Percentiles rank a stretch among this genome's conserved stretches.
Evolutionary conservation across 2,113 vertebrate species (phyloP).

Genomic region (Egretta garzetta): DNA sequence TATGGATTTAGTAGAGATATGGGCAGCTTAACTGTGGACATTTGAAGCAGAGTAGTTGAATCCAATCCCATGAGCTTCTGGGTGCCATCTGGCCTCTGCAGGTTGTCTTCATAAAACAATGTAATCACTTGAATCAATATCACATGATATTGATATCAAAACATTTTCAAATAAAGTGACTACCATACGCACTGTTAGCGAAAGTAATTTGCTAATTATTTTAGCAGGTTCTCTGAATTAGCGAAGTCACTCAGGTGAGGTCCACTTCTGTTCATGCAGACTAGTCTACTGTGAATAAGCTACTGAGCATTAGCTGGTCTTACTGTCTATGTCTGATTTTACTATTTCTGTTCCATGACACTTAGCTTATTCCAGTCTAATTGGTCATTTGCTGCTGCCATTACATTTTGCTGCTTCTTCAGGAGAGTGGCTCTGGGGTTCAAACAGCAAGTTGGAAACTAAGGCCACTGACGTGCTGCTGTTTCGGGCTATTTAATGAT

Average conservation of each 20-base stretch:
- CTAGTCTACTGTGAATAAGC: background rate
- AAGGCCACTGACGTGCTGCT: background rate
- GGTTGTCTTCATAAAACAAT: background rate
- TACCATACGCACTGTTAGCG: background rate
- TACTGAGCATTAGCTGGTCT: background rate
- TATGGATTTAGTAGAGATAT: background rate
- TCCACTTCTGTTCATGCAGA: background rate
- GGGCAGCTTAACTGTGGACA: background rate
- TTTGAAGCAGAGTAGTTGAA: background rate
- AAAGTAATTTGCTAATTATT: background rate
- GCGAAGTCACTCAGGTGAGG: background rate
- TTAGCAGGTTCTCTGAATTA: background rate
- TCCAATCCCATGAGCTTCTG: background rate
- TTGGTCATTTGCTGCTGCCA: background rate
- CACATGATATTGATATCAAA: background rate
- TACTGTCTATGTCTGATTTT: background rate
- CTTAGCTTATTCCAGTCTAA: background rate
- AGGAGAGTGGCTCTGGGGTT: background rate
- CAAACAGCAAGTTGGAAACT: background rate
- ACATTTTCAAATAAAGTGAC: background rate
- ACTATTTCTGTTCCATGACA: background rate
- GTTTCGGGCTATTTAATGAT: background rate
- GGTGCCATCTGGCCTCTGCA: background rate
- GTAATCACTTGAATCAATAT: background rate
- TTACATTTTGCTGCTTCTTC: background rate